Conservation (phyloP, 2,888 invertebrate genomes). For the Mamestra brassicae region DNA sequence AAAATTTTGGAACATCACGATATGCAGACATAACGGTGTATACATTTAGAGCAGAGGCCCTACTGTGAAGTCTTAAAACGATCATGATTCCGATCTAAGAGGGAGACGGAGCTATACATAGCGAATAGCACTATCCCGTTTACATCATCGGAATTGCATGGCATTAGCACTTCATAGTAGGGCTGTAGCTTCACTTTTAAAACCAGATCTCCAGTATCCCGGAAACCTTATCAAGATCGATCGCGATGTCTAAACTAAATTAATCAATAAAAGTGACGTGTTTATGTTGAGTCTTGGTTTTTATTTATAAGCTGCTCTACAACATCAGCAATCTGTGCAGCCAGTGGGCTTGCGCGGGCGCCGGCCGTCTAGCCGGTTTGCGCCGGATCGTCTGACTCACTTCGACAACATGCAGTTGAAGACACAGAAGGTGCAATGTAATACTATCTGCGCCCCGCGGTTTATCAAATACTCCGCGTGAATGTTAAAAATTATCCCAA, state of each 20-base stretch:
- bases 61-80: too few species aligned
- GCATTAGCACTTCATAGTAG: too few species aligned
- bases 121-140: too few species aligned
- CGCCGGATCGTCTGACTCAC: constrained; percentile 78
- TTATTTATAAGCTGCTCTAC: constrained; percentile 53
- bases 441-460: not conserved
- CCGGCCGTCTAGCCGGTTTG: constrained; percentile 78
- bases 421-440: constrained; percentile 38
- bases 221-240: constrained; percentile 20
- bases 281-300: constrained; percentile 30
- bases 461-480: too few species aligned
- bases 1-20: not conserved
- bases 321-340: constrained; percentile 52
- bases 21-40: not conserved
- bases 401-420: constrained; percentile 31
- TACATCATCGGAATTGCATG: too few species aligned
- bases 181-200: constrained; percentile 1
- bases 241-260: constrained; percentile 19
- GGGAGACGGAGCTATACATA: too few species aligned
- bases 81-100: too few species aligned
- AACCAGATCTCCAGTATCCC: constrained; percentile 2
- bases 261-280: constrained; percentile 22
- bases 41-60: too few species aligned
- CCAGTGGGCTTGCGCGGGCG: constrained; percentile 69
- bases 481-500: too few species aligned